Evolutionary conservation across 2,888 invertebrate species (phyloP).

Genomic region (Cancer borealis): DNA sequence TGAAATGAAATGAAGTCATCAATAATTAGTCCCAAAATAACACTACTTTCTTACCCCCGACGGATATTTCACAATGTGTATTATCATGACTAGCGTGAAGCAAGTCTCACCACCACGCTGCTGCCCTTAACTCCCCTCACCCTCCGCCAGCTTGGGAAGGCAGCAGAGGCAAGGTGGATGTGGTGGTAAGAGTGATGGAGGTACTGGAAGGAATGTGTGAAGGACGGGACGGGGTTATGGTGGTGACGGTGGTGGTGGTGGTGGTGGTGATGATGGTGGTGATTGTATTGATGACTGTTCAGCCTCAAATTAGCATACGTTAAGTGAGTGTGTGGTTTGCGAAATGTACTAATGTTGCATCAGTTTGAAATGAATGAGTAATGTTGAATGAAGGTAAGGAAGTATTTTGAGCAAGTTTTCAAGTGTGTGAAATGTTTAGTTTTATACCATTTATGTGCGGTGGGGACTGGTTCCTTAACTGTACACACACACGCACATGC

Average conservation of each 20-base stretch:
- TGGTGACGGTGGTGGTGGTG: neutral
- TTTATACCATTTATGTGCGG: neutral
- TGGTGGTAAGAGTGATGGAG: neutral
- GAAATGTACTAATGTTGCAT: neutral
- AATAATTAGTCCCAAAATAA: neutral
- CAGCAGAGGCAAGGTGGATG: neutral
- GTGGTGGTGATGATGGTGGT: neutral
- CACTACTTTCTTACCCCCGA: neutral
- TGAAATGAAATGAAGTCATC: neutral
- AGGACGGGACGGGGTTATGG: neutral
- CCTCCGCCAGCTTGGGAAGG: neutral
- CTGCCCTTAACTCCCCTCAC: neutral
- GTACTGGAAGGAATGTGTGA: neutral
- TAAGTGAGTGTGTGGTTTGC: neutral
- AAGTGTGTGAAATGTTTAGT: neutral
- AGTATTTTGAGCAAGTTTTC: neutral
- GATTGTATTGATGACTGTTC: neutral
- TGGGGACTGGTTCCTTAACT: neutral
- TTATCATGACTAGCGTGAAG: conserved; percentile 15
- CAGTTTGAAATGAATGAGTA: neutral
- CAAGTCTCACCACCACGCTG: neutral
- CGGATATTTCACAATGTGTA: conserved; percentile 15
- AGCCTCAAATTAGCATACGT: neutral
- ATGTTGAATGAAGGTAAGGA: neutral
- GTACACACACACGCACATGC: too few species aligned